A percentile compares a stretch with the other conserved stretches of the same genome.
Conservation (phyloP, 1,140 invertebrate species). For the Bombus pyrosoma region DNA sequence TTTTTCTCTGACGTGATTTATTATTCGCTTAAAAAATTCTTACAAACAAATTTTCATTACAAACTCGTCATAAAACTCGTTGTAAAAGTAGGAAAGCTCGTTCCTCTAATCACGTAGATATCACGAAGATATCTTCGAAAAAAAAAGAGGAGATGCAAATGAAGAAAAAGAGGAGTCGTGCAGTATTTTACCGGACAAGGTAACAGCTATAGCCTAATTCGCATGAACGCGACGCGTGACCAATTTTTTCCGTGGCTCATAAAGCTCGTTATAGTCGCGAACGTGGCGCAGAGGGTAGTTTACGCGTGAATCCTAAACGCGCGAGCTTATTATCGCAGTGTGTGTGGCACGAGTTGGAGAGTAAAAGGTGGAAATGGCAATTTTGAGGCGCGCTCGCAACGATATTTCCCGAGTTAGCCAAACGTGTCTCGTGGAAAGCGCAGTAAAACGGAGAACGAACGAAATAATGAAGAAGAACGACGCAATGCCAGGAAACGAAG, state of each 20-base stretch:
- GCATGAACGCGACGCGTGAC: neutral
- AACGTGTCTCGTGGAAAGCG: constrained; percentile 18
- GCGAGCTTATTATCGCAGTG: constrained; percentile 1
- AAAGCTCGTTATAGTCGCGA: neutral
- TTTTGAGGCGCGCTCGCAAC: neutral
- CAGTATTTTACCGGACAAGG: neutral
- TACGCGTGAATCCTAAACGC: constrained; percentile 7
- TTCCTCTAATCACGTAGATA: neutral
- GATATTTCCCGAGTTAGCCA: constrained; percentile 2
- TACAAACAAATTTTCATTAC: no score
- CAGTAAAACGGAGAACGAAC: neutral
- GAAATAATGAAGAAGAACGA: constrained; percentile 9
- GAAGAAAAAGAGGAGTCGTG: neutral
- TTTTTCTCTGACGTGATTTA: no score
- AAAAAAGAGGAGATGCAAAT: no score
- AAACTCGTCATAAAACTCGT: no score
- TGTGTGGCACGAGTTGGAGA: no score
- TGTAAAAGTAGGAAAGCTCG: no score
- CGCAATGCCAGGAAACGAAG: neutral
- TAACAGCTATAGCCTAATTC: neutral
- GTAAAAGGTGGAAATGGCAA: neutral
- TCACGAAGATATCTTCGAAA: neutral
- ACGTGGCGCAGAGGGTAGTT: neutral
- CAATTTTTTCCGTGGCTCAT: neutral
- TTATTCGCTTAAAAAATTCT: no score